Evolutionary conservation across 2,797 vertebrate genomes (phyloP).

Genomic region (Alouatta caraya): DNA sequence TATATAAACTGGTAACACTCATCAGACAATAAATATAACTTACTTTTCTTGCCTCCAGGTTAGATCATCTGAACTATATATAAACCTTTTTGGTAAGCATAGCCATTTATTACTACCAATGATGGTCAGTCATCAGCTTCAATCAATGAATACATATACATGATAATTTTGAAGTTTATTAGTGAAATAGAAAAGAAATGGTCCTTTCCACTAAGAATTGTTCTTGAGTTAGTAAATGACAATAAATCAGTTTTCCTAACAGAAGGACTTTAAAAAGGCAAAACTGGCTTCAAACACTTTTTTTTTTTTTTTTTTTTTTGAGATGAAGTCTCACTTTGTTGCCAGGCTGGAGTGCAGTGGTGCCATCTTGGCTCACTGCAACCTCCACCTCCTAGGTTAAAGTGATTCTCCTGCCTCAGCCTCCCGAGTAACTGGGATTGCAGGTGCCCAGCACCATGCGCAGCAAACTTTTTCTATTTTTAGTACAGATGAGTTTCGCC

Average conservation of each 20-base stretch:
- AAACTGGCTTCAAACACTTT: not conserved
- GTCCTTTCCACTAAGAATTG: not conserved
- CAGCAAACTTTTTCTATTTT: not conserved
- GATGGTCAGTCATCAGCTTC: not conserved
- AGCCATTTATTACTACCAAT: not conserved
- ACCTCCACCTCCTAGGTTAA: not conserved
- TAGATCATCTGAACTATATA: not conserved
- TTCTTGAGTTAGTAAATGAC: not conserved
- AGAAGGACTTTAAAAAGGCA: not conserved
- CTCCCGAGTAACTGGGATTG: not conserved
- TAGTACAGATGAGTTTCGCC: accelerated
- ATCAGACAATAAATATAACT: not conserved
- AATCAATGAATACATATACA: not conserved
- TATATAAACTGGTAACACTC: not conserved
- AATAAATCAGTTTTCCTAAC: not conserved
- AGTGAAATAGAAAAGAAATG: not conserved
- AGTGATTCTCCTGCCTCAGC: not conserved
- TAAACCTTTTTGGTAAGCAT: not conserved
- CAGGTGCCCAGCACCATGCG: not conserved
- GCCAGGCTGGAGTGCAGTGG: not conserved
- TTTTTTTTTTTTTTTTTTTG: not conserved
- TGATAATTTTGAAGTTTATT: not conserved
- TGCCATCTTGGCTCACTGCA: not conserved
- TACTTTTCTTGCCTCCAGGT: constrained; percentile 23
- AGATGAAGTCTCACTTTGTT: not conserved